Evolutionary conservation across 1,140 invertebrate species (phyloP), one percentile per base, ranked within the genome.

Genomic region (Whitmania pigra): DNA sequence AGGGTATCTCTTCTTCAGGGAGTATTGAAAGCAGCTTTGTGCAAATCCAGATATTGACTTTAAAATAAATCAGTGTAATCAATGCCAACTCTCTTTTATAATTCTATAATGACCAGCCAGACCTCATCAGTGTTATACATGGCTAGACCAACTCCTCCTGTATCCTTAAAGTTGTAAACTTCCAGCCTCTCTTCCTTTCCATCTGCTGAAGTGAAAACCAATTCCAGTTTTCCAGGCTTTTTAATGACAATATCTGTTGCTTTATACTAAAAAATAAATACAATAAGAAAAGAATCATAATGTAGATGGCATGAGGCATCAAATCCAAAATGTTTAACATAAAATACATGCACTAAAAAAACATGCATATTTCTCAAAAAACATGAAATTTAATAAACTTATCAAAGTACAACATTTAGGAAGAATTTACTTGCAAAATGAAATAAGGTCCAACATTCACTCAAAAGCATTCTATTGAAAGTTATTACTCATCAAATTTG

Each of bases 41-140:
- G 94, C 95, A 84, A 99, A 98, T 73, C 88, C 92, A 36, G 80
- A 79, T 76, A 94, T 93, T 43, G 89, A 91, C 81, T 83, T 74
- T 75, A 79, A 53, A 69, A 49, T 15, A 49, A 49, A 49, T 13
- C 15, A 11, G 15, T 49, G 15, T 1, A 49, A 0, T 49, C 13
- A 49, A 49, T 49, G 43, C 31, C 31, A 36, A 36, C 31, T 49
- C 15, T 49, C 9, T 49, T 49, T 1, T 0, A 49, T 49, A 49
- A 49, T 17, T 49, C 3, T 49, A 49, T 49, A 49, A 49, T 36
- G 31, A 36, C 31, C 2, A 36, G 36, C 27, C 74, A 53, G 74
- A 81, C 84, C 71, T 90, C 90, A 81, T 98, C 95, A 17, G 93
- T 97, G 80, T 99, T 99, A 83, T 92, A 99, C 89, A 98, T 97